These are phyloP conservation scores for Gallinago nigripennis DNA, from an alignment of 2,797 vertebrate genomes.

Conservation along the genomic window DNA sequence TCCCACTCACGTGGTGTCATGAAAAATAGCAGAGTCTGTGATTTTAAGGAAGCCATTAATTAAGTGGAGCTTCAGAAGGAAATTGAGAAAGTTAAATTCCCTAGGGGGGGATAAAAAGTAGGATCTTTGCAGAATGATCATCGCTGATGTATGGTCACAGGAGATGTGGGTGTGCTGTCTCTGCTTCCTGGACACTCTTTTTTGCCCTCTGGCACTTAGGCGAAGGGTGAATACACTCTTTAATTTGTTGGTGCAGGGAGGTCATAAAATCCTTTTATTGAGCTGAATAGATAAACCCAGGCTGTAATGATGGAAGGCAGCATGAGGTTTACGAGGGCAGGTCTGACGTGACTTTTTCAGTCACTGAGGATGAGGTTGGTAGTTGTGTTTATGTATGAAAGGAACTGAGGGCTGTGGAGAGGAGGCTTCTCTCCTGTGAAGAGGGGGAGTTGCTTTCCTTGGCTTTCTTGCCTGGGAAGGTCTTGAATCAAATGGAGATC, in stretches of 20 bases:
- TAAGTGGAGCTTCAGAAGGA: background rate
- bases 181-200: background rate
- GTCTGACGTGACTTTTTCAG: background rate
- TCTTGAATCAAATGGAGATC: background rate
- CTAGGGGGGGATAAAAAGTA: background rate
- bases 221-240: background rate
- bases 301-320: background rate
- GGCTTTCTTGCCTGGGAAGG: background rate
- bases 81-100: background rate
- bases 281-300: background rate
- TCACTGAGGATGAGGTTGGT: background rate
- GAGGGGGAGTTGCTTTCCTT: background rate
- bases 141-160: background rate
- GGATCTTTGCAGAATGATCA: background rate
- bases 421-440: fast-evolving
- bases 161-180: fast-evolving
- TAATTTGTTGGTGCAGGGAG: background rate
- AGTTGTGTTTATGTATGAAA: background rate
- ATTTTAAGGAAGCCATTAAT: background rate
- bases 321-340: background rate
- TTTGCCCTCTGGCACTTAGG: background rate
- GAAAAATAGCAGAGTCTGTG: background rate
- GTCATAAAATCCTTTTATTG: background rate
- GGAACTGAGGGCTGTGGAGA: background rate
- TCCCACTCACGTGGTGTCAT: background rate